Evolutionary conservation across 2,797 vertebrate species (phyloP).

Genomic region (Parotocinclus haroldoi): DNA sequence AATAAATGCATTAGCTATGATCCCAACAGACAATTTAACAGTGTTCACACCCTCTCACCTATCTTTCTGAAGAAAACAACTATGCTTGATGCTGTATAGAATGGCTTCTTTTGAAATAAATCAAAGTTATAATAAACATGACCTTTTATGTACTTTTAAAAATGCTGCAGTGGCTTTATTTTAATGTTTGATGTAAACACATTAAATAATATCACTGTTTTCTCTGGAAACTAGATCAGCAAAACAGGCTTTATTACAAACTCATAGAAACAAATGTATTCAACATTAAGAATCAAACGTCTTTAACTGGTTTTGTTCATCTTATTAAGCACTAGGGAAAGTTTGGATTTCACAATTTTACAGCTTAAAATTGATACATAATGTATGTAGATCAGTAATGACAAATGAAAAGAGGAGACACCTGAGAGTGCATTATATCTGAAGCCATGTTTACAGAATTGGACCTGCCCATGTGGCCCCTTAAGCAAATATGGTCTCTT

Average conservation of each 20-base stretch:
- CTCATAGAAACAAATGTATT: neutral
- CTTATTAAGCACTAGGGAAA: neutral
- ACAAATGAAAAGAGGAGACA: neutral
- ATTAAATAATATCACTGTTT: neutral
- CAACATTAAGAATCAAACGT: too few species aligned
- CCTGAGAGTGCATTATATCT: too few species aligned
- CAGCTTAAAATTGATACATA: neutral
- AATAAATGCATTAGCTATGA: constrained; percentile 80
- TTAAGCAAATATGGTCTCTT: constrained; percentile 97
- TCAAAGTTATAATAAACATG: constrained; percentile 72
- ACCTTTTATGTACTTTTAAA: constrained; percentile 80
- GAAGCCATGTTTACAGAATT: neutral
- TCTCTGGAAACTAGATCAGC: neutral
- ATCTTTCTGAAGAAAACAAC: constrained; percentile 63
- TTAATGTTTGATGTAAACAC: constrained; percentile 33
- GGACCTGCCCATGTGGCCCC: neutral
- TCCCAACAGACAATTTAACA: constrained; percentile 69
- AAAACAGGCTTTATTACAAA: constrained; percentile 42
- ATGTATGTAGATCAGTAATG: too few species aligned
- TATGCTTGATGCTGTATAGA: constrained; percentile 80
- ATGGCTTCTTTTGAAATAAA: constrained; percentile 79
- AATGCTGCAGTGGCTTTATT: constrained; percentile 45
- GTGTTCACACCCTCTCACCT: constrained; percentile 62
- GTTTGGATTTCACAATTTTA: neutral
- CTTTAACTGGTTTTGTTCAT: too few species aligned